These are phyloP conservation scores for Emydocephalus ijimae DNA, from an alignment of 2,113 vertebrate species.

Conservation along the genomic window DNA sequence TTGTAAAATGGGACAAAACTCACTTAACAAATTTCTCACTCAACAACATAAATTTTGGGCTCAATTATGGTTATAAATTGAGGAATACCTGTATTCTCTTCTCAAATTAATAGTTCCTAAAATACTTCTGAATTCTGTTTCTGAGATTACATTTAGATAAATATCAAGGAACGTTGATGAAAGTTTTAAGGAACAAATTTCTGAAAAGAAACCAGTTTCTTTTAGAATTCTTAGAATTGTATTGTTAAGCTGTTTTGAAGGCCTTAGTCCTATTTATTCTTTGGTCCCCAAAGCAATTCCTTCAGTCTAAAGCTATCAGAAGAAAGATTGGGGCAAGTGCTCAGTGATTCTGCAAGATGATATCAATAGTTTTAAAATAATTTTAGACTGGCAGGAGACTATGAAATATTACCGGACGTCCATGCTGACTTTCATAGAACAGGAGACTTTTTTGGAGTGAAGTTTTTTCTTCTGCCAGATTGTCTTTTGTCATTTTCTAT, in stretches of 20 bases:
- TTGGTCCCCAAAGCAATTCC: neutral
- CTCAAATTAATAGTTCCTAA: neutral
- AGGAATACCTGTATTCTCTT: neutral
- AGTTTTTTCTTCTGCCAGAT: slow-evolving; percentile 91
- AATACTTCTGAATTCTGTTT: neutral
- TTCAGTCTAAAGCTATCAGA: neutral
- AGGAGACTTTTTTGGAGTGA: slow-evolving; percentile 95
- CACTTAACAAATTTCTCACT: too few species aligned
- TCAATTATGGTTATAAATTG: too few species aligned
- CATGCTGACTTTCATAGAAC: slow-evolving; percentile 94
- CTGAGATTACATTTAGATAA: neutral
- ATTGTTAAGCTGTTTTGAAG: neutral
- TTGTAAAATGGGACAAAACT: too few species aligned
- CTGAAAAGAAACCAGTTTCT: neutral
- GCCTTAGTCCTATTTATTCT: neutral
- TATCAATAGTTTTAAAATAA: neutral
- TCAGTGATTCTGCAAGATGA: neutral
- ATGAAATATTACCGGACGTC: slow-evolving; percentile 80
- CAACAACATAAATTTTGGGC: too few species aligned
- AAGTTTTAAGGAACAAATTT: neutral
- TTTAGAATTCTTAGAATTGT: neutral
- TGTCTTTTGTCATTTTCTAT: slow-evolving; percentile 97
- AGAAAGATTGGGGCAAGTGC: neutral
- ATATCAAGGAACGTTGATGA: neutral
- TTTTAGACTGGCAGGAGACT: neutral